Evolutionary conservation across 1,140 invertebrate genomes (phyloP).

Genomic region (Reticulitermes speratus): DNA sequence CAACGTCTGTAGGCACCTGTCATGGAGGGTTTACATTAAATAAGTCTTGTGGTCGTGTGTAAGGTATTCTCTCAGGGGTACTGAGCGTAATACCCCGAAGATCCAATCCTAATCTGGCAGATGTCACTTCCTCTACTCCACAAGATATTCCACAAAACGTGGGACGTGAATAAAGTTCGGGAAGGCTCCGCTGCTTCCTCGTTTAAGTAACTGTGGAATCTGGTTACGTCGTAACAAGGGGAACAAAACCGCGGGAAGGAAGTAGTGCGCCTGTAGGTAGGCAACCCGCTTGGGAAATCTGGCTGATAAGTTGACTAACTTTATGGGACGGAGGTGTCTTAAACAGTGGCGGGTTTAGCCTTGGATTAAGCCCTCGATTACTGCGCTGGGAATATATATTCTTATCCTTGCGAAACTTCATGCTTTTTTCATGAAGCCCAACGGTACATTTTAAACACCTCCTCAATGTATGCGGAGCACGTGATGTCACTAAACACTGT

Average conservation of each 20-base stretch:
- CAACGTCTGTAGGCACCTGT: too few relatives aligned
- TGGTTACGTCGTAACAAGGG: not conserved
- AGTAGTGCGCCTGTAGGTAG: not conserved
- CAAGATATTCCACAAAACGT: too few relatives aligned
- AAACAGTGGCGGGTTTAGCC: not conserved
- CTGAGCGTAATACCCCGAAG: too few relatives aligned
- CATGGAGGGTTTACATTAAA: too few relatives aligned
- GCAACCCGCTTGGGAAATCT: not conserved
- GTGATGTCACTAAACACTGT: not conserved
- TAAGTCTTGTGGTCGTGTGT: too few relatives aligned
- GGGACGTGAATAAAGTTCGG: too few relatives aligned
- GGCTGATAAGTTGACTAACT: constrained; percentile 15
- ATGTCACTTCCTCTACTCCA: too few relatives aligned
- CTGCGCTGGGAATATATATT: not conserved
- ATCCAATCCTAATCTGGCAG: too few relatives aligned
- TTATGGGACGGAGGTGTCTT: not conserved
- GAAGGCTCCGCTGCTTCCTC: too few relatives aligned
- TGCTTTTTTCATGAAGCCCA: not conserved
- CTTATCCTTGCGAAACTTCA: not conserved
- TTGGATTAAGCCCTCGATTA: constrained; percentile 9
- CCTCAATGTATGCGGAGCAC: not conserved
- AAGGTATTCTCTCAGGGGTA: too few relatives aligned
- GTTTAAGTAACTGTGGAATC: not conserved
- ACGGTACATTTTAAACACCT: not conserved
- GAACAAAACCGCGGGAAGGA: not conserved